Base-by-base conservation (phyloP, 2,888 invertebrate genomes). In the Meta bourneti region DNA sequence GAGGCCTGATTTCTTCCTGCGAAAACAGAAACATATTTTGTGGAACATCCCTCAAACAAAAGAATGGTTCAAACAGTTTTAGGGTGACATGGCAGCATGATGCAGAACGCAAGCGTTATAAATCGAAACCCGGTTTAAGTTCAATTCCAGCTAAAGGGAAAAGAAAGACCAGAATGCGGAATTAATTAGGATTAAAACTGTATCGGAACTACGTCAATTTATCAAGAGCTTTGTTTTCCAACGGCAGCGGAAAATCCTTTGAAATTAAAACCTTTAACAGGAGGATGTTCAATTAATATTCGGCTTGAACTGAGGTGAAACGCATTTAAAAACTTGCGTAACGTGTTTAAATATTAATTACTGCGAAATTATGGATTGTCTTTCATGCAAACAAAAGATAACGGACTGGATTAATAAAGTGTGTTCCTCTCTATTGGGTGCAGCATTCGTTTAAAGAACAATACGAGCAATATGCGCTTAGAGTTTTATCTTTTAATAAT, bases 131-230 rank as follows among this genome's bases (percentile, higher is more conserved):
- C 61, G 61, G 54, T 79, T 79, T 13, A 79, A 61, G n/a, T 61
- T 79, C 19, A 61, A 20, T 20, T 79, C 13, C 52, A 13, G 20
- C 61, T 54, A 61, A 61, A 54, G 13, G 20, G 7, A 61, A 34
- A 52, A 79, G 61, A 79, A 54, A 79, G 79, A 54, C 11, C 51
- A 11, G 20, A 78, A 54, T 20, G 78, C 52, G 19, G 20, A 79
- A 79, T 79, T 48, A 79, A 79, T 79, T 79, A 79, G 48, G 79
- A 79, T 79, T 79, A 54, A 78, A 75, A 78, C 54, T 34, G 61
- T 61, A 19, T 7, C 54, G 61, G 34, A 61, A 61, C 79, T 54
- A 11, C 61, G 54, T 79, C 54, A 79, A 61, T 79, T 79, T 61
- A 79, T 79, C 79, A 79, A 54, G 16, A 11, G 54, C 79, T 79